phyloP scores from a whole-genome alignment of 2,888 invertebrate genomes.

The Venusia cambrica region DNA sequence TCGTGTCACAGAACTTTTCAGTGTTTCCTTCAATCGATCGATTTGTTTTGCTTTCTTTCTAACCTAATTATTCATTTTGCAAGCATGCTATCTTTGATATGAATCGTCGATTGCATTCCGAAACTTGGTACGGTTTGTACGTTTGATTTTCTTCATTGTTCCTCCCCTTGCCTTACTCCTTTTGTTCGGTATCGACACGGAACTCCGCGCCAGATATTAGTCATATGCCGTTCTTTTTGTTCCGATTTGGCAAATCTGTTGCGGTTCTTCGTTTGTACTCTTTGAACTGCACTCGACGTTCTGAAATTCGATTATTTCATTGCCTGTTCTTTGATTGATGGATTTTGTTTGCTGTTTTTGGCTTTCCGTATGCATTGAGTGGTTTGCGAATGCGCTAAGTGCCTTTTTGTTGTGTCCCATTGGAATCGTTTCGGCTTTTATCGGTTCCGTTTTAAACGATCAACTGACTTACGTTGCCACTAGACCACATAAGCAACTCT shows the following conservation, averaged over 20 bases:
- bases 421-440: slow-evolving; percentile 15
- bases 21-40: slow-evolving; percentile 29
- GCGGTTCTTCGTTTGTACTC: slow-evolving; percentile 69
- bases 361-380: slow-evolving; percentile 48
- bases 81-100: slow-evolving; percentile 26
- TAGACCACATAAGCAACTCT: not conserved
- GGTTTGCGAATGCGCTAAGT: slow-evolving; percentile 61
- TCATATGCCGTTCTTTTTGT: slow-evolving; percentile 50
- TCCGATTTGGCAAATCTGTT: slow-evolving; percentile 62
- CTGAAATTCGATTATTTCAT: slow-evolving; percentile 74
- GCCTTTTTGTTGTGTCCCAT: slow-evolving; percentile 43
- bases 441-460: slow-evolving; percentile 16
- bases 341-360: slow-evolving; percentile 55
- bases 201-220: slow-evolving; percentile 74
- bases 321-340: slow-evolving; percentile 77
- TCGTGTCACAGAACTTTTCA: slow-evolving; percentile 49
- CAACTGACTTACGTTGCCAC: slow-evolving; percentile 5
- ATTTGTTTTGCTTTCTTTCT: slow-evolving; percentile 40
- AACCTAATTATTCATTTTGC: slow-evolving; percentile 67
- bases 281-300: slow-evolving; percentile 73
- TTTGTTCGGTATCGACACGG: slow-evolving; percentile 68
- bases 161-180: slow-evolving; percentile 49
- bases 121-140: slow-evolving; percentile 32
- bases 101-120: slow-evolving; percentile 7
- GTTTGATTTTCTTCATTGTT: slow-evolving; percentile 50